A percentile compares a stretch with the other conserved stretches of the same genome.
These are phyloP conservation scores for Zaprionus ghesquierei DNA, from an alignment of 1,140 invertebrate species.

Conservation along the genomic window DNA sequence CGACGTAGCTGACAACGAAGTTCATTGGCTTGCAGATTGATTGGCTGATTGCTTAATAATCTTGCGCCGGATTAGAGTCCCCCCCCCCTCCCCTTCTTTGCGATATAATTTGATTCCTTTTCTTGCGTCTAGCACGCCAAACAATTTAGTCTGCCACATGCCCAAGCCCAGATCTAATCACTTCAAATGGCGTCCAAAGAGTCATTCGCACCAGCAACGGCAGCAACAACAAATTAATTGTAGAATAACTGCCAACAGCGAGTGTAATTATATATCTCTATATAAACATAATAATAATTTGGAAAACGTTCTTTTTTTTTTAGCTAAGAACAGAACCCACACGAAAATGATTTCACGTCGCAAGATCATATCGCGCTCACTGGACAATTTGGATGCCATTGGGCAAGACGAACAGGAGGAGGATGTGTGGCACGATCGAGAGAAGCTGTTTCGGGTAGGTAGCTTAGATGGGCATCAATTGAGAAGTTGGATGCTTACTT, in stretches of 20 bases:
- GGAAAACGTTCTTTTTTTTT: constrained; percentile 50
- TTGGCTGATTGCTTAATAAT: constrained; percentile 78
- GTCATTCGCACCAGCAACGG: constrained; percentile 32
- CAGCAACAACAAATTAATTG: constrained; percentile 34
- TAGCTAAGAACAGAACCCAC: constrained; percentile 40
- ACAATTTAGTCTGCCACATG: constrained; percentile 29
- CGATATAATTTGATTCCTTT: constrained; percentile 37
- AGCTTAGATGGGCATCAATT: background rate
- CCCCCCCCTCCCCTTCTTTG: background rate
- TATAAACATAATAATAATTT: constrained; percentile 48
- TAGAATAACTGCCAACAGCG: constrained; percentile 1
- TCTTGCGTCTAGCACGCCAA: constrained; percentile 21
- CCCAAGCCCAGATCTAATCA: constrained; percentile 41
- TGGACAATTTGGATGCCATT: constrained; percentile 92
- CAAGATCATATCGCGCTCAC: constrained; percentile 93
- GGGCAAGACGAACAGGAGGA: constrained; percentile 91
- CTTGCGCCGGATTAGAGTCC: constrained; percentile 54
- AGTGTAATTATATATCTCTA: constrained; percentile 34
- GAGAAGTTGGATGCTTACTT: background rate
- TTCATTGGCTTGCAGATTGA: constrained; percentile 76
- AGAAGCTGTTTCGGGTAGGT: constrained; percentile 95
- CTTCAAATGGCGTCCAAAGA: constrained; percentile 39
- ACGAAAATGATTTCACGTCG: constrained; percentile 92
- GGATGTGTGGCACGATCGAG: constrained; percentile 96
- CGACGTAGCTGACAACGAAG: constrained; percentile 25